Conservation (phyloP, 2,113 vertebrate genomes). For the Phalacrocorax brasilianus region DNA sequence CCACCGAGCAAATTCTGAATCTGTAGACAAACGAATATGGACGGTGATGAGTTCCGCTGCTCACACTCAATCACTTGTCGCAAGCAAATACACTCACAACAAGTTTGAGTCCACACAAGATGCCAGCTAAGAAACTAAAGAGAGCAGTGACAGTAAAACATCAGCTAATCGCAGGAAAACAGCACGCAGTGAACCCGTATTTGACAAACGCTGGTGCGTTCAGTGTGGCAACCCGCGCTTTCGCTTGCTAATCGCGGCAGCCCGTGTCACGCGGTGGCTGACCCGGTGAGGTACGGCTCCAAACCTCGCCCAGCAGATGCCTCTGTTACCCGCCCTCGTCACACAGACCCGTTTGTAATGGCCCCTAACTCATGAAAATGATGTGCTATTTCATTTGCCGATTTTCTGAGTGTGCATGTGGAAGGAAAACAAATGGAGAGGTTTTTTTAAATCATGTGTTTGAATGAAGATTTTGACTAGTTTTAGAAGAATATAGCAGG, state of each 20-base stretch:
- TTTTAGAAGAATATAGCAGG: background rate
- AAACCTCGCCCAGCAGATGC: background rate
- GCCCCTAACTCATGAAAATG: background rate
- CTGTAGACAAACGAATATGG: background rate
- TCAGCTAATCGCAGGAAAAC: background rate
- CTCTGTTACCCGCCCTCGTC: too few relatives aligned
- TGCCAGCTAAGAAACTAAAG: accelerated
- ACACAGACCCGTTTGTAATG: background rate
- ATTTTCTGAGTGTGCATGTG: background rate
- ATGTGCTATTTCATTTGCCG: background rate
- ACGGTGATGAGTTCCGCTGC: background rate
- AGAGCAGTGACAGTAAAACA: too few relatives aligned
- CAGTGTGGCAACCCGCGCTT: too few relatives aligned
- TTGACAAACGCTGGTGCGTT: accelerated
- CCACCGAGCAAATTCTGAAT: conserved; percentile 62
- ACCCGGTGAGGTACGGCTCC: background rate
- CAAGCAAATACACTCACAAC: background rate
- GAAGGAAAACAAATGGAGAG: background rate
- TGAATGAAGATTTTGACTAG: background rate
- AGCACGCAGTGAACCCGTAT: accelerated
- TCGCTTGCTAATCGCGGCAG: background rate
- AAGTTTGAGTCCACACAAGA: background rate
- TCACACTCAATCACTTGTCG: background rate
- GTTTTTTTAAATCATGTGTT: background rate
- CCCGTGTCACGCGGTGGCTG: background rate